phyloP scores from a whole-genome alignment of 2,888 invertebrate species.

The Cerceris rybyensis region DNA sequence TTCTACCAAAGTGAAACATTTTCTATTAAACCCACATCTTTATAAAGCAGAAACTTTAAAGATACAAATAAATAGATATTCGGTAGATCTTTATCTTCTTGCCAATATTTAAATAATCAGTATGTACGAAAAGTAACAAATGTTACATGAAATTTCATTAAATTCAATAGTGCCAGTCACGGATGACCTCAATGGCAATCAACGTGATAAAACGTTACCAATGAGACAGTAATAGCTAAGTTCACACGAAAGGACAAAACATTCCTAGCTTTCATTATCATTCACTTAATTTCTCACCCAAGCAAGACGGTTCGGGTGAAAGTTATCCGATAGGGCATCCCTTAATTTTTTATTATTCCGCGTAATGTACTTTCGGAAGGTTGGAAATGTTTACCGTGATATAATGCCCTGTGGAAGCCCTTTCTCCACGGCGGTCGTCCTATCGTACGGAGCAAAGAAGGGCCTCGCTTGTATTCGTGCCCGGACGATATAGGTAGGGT shows the following conservation, averaged over 20 bases:
- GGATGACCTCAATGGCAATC: too few species aligned
- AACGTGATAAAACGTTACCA: too few species aligned
- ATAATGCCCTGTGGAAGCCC: conserved; percentile 46
- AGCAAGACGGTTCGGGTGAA: not conserved
- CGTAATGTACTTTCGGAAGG: conserved; percentile 22
- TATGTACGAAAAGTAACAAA: too few species aligned
- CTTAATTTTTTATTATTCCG: conserved; percentile 56
- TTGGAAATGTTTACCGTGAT: conserved; percentile 49
- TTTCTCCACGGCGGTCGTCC: conserved; percentile 37
- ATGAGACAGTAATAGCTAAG: not conserved
- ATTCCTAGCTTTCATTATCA: conserved; percentile 24
- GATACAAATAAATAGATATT: too few species aligned
- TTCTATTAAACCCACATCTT: too few species aligned
- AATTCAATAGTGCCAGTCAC: too few species aligned
- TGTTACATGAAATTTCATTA: too few species aligned
- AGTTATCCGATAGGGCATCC: not conserved
- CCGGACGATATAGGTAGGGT: conserved; percentile 49
- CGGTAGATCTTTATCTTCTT: too few species aligned
- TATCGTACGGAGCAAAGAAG: not conserved
- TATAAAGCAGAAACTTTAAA: too few species aligned
- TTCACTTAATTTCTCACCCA: conserved; percentile 28
- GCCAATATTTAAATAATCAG: too few species aligned
- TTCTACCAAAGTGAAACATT: too few species aligned
- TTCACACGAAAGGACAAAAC: not conserved
- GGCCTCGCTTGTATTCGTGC: conserved; percentile 25